Evolutionary conservation across 2,113 vertebrate genomes (phyloP), one percentile per base, ranked within the genome.

Genomic region (Nesoenas mayeri): DNA sequence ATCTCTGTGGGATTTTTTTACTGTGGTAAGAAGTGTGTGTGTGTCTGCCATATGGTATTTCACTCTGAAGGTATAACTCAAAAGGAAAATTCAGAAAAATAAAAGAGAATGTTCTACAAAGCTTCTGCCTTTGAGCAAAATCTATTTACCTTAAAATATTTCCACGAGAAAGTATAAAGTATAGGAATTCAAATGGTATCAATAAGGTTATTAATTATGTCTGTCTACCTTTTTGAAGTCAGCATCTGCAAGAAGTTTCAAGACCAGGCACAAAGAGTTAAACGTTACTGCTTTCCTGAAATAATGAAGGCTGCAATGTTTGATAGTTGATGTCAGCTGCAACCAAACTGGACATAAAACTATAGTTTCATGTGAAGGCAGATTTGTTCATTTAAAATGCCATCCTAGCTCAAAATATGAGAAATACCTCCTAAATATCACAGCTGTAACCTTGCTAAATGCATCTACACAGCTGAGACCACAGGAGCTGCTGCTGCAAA

Each of bases 31-130:
- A 91, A 95, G 64, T 71, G 29, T 91, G 85, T 73, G 56, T 51
- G 17, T 91, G 84, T 91, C 93, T 96, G 73, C 96, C 97, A 97
- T 96, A 96, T 97, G 96, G 95, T 83, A 90, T 97, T 98, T 97
- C 89, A 96, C 84, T 97, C 82, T 85, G 88, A 97, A 97, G 86
- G 65, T 96, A 85, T 77, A 97, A 88, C 86, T 96, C 71, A 65
- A 86, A 95, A 93, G 62, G 47, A 80, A 89, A 96, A 75, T 53
- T 67, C 70, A 93, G 73, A 93, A 97, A 89, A 53, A 86, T 71
- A 77, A 65, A 82, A 78, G 40, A 80, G 50, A 86, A 79, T 56
- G 15, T 62, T 88, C 82, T 69, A 56, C 56, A 92, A 80, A 38
- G 32, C 38, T 92, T 84, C n/a, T 95, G 70, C 29, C 64, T 93